These are phyloP conservation scores for Ethmia dodecea DNA, from an alignment of 2,888 invertebrate species.

Conservation along the genomic window DNA sequence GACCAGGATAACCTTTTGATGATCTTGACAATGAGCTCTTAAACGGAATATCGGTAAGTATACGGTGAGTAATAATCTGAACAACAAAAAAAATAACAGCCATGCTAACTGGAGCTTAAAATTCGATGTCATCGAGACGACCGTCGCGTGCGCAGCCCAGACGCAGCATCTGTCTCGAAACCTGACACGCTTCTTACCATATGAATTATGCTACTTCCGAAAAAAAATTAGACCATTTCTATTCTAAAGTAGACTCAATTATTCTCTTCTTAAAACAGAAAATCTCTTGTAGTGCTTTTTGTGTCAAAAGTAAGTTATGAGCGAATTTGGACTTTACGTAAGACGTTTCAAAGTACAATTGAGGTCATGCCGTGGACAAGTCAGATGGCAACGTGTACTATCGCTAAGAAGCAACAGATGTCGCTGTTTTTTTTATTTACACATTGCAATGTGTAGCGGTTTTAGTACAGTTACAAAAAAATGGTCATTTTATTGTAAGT, in stretches of 20 bases:
- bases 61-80: too few species aligned
- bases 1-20: too few species aligned
- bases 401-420: slow-evolving; percentile 58
- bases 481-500: not conserved
- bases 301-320: too few species aligned
- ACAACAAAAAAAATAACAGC: too few species aligned
- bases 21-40: too few species aligned
- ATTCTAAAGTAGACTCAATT: too few species aligned
- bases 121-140: slow-evolving; percentile 33
- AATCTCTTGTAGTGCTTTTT: too few species aligned
- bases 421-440: slow-evolving; percentile 32
- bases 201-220: slow-evolving; percentile 61
- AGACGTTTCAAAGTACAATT: too few species aligned
- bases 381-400: slow-evolving; percentile 68
- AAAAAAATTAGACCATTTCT: not conserved
- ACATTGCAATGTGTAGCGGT: slow-evolving; percentile 46
- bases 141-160: slow-evolving; percentile 41
- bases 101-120: slow-evolving; percentile 28
- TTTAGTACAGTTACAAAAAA: slow-evolving; percentile 36
- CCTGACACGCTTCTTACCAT: slow-evolving; percentile 67
- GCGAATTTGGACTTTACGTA: too few species aligned
- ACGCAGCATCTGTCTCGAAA: slow-evolving; percentile 64
- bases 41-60: too few species aligned
- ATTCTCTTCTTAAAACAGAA: too few species aligned
- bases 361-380: too few species aligned